Conservation (phyloP, 2,113 vertebrate genomes). For the Chlamydotis undulata region DNA sequence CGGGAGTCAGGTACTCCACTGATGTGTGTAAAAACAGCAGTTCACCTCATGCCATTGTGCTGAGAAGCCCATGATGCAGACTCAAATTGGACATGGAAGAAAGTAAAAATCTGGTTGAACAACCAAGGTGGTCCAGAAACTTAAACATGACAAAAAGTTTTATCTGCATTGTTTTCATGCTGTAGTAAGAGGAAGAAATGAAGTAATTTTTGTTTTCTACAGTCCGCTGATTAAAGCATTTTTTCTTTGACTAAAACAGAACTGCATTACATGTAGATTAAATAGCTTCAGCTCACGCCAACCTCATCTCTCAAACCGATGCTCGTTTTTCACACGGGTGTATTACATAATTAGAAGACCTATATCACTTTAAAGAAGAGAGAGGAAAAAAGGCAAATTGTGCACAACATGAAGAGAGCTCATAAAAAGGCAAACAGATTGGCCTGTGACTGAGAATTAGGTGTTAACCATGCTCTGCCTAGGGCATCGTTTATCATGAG, state of each 20-base stretch:
- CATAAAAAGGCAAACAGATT: conserved; percentile 28
- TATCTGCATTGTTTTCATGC: not conserved
- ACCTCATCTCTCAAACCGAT: not conserved
- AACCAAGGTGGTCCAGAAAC: not conserved
- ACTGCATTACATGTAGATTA: not conserved
- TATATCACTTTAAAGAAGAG: not conserved
- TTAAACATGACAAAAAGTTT: not conserved
- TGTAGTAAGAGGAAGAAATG: not conserved
- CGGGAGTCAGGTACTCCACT: not conserved
- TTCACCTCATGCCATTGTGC: not conserved
- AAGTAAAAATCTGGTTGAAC: not conserved
- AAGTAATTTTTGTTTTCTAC: not conserved
- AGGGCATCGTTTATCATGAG: conserved; percentile 30
- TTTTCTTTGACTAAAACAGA: not conserved
- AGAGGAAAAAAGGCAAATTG: not conserved
- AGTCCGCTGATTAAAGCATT: not conserved
- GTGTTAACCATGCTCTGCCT: conserved; percentile 42
- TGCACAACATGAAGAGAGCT: not conserved
- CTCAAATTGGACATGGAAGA: not conserved
- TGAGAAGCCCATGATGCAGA: not conserved
- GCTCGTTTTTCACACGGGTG: not conserved
- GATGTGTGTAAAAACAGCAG: not conserved
- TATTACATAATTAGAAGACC: not conserved
- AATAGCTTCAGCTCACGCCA: not conserved
- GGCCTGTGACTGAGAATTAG: conserved; percentile 12